A percentile compares a stretch with the other conserved stretches of the same genome.
Evolutionary conservation across 2,113 vertebrate genomes (phyloP).

Genomic region (Toxotes chatareus): DNA sequence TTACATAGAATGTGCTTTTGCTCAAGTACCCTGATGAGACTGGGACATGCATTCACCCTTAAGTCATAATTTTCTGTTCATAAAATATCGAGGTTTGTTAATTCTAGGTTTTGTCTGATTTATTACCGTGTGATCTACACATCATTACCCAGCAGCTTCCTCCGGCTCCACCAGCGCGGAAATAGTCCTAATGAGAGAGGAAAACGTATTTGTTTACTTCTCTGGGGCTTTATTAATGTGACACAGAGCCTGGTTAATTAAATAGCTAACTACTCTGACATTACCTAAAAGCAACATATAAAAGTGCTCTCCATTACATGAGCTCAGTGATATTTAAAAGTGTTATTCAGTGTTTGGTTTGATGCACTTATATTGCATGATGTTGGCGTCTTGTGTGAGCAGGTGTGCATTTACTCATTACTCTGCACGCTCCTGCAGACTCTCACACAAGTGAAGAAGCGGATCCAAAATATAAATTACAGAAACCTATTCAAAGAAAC

Average conservation of each 20-base stretch:
- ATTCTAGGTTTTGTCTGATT: slow-evolving; percentile 68
- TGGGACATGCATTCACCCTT: slow-evolving; percentile 19
- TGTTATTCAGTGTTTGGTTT: slow-evolving; percentile 4
- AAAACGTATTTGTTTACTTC: slow-evolving; percentile 76
- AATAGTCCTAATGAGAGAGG: slow-evolving; percentile 72
- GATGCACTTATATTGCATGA: slow-evolving; percentile 11
- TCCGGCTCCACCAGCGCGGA: slow-evolving; percentile 53
- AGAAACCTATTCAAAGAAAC: background rate
- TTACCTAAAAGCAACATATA: slow-evolving; percentile 49
- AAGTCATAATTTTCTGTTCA: slow-evolving; percentile 55
- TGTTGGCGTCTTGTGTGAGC: background rate
- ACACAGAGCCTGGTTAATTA: slow-evolving; percentile 66
- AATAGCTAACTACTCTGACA: slow-evolving; percentile 67
- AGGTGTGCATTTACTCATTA: background rate
- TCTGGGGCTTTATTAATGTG: slow-evolving; percentile 66
- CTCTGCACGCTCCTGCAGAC: background rate
- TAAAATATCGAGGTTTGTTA: slow-evolving; percentile 63
- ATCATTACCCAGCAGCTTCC: slow-evolving; percentile 73
- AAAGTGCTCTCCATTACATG: slow-evolving; percentile 35
- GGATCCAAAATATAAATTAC: background rate
- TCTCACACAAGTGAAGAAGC: background rate
- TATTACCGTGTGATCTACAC: slow-evolving; percentile 71
- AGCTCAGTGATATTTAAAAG: slow-evolving; percentile 34
- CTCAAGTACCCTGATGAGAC: slow-evolving; percentile 32
- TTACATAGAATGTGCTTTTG: slow-evolving; percentile 33